Base-by-base conservation (phyloP, 2,113 vertebrate genomes). In the Marcusenius ussheri region DNA sequence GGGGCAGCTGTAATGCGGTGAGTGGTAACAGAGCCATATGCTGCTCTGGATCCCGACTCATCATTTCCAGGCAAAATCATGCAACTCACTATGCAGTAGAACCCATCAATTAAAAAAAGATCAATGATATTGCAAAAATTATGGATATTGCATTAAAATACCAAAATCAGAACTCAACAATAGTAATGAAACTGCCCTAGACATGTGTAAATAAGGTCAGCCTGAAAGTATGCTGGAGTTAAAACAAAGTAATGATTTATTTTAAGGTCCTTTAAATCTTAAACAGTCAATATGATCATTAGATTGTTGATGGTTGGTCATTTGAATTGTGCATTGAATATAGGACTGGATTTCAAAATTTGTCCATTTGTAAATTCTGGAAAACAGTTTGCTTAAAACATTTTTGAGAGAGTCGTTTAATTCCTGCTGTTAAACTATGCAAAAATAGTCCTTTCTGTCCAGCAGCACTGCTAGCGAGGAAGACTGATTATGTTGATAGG, bases 61-160 rank as follows among this genome's bases (percentile, higher is more conserved):
- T 89, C 91, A 53, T 86, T 45, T 77, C 86, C 47, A 77, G 85
- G 27, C 45, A 24, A 80, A 77, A 83, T n/a, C 46, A 50, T 31
- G 66, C 45, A 2, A 24, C 1, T 84, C 46, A 31, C 46, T n/a
- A 8, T 46, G 27, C 53, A 46, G 56, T 42, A 88, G 0, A 21
- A 47, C 49, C 74, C 31, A 74, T 9, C 93, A 93, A 94, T 92
- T 91, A 93, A 91, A 90, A 90, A 93, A 93, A 93, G 90, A 92
- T 93, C 87, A 92, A 70, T 88, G 91, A 91, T 92, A 91, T 91
- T 77, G 88, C 91, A 87, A 94, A 92, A 94, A 92, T 94, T 93
- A 95, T 93, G 27, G 92, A 80, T 90, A 89, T 85, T 89, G 90
- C 91, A 92, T 88, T 92, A 93, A 94, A 92, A 93, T 80, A 93